A percentile compares a stretch with the other conserved stretches of the same genome.
Conservation (phyloP, 2,113 vertebrate species). For the Vimba vimba region DNA sequence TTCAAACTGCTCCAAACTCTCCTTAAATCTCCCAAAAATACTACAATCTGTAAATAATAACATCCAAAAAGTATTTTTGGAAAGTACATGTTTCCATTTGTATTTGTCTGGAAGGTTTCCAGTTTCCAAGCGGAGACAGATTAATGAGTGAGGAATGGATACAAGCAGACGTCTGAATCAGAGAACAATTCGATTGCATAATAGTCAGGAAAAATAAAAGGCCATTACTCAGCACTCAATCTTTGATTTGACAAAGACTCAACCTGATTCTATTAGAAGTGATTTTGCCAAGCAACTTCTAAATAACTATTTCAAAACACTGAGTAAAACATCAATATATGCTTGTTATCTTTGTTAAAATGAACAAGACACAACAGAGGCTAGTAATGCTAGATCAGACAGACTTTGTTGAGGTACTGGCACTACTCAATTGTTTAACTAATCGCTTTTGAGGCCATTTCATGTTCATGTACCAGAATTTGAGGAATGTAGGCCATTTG, state of each 20-base stretch:
- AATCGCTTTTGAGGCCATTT: constrained; percentile 78
- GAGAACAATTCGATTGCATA: constrained; percentile 45
- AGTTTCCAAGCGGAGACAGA: constrained; percentile 33
- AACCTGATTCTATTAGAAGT: background rate
- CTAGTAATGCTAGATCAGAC: constrained; percentile 74
- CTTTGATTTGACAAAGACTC: constrained; percentile 11
- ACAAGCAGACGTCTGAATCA: constrained; percentile 4
- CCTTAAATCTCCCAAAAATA: constrained; percentile 25
- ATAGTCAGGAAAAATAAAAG: constrained; percentile 28
- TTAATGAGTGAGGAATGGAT: constrained; percentile 32
- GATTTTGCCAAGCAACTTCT: background rate
- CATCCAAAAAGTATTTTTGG: constrained; percentile 20
- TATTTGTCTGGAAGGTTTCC: constrained; percentile 24
- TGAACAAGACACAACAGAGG: constrained; percentile 46
- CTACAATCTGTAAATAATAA: background rate
- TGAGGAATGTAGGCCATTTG: constrained; percentile 80
- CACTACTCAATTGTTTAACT: constrained; percentile 71
- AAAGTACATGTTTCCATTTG: constrained; percentile 33
- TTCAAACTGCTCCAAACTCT: background rate
- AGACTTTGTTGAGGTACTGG: constrained; percentile 71
- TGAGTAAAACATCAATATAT: background rate
- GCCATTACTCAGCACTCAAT: constrained; percentile 25
- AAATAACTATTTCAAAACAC: background rate
- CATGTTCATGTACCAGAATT: constrained; percentile 78
- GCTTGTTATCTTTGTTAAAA: constrained; percentile 8